Evolutionary conservation across 2,113 vertebrate genomes (phyloP), one percentile per base, ranked within the genome.

Genomic region (Oncorhynchus keta): DNA sequence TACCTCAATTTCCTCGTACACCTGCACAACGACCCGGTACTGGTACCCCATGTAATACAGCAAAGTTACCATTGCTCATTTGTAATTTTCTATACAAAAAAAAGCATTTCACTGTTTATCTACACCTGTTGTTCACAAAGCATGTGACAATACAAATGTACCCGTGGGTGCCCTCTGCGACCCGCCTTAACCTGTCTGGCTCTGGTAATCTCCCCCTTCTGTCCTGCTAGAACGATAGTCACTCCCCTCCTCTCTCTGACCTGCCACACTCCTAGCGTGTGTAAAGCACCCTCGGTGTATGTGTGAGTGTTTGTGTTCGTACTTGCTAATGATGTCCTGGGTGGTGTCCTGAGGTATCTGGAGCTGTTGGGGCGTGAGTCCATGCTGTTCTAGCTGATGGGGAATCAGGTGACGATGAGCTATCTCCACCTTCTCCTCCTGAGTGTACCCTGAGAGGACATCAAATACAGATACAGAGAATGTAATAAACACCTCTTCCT

Each of bases 401-500:
- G 96, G 96, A 86, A 99, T 98, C 91, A 99, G 89, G 76, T 99
- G 97, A 28, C 97, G 93, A 76, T 98, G 96, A 45, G 97, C 95
- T n/a, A 99, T 99, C 93, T 99, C 97, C 45, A 97, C 92, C 90
- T 98, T 99, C 88, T 99, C 98, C 82, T 98, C 98, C 80, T 98
- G 97, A 1, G 96, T 99, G 84, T 99, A 99, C 6, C 98, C 98
- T 99, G 85, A 2, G 85, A 84, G 57, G 69, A n/a, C 76, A 57
- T 55, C 2, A 62, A 3, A 62, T 2, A 62, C n/a, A 22, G 7
- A 62, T 7, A 3, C 59, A 62, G 3, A 55, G 13, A 55, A 55
- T 55, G 51, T 55, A 55, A 55, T 4, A 55, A 16, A 14, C 51
- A 14, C 51, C 51, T 18, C 39, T 18, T 18, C 9, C 39, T 45